These are phyloP conservation scores for Onychomys leucogaster DNA, from an alignment of 2,797 vertebrate species.

Conservation along the genomic window DNA sequence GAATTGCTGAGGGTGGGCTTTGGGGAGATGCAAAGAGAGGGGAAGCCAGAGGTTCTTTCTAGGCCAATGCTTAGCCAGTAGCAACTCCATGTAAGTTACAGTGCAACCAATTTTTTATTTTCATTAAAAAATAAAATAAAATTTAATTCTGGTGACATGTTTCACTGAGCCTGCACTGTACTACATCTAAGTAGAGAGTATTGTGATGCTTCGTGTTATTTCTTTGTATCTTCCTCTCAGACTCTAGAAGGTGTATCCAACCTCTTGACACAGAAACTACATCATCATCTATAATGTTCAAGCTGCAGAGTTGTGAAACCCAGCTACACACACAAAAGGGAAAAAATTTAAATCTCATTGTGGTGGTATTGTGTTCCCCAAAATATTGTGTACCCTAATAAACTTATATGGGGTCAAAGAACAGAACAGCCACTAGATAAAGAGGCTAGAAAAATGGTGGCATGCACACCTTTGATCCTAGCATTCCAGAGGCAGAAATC, in stretches of 20 bases:
- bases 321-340: neutral
- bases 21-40: neutral
- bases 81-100: neutral
- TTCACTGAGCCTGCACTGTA: neutral
- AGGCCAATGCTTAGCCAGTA: neutral
- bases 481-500: too few relatives aligned
- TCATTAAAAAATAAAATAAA: conserved; percentile 10
- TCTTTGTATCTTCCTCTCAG: neutral
- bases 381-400: too few relatives aligned
- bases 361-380: too few relatives aligned
- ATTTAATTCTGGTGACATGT: neutral
- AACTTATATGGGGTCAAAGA: too few relatives aligned
- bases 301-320: neutral
- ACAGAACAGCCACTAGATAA: too few relatives aligned
- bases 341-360: neutral
- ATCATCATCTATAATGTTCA: neutral
- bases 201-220: neutral
- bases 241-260: neutral
- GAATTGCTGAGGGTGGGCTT: conserved; percentile 32
- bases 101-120: neutral
- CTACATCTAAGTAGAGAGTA: neutral
- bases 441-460: too few relatives aligned
- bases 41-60: neutral
- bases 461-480: too few relatives aligned
- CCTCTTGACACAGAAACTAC: neutral